Base-by-base conservation (phyloP, 2,888 invertebrate species). In the Clistopyga incitator region DNA sequence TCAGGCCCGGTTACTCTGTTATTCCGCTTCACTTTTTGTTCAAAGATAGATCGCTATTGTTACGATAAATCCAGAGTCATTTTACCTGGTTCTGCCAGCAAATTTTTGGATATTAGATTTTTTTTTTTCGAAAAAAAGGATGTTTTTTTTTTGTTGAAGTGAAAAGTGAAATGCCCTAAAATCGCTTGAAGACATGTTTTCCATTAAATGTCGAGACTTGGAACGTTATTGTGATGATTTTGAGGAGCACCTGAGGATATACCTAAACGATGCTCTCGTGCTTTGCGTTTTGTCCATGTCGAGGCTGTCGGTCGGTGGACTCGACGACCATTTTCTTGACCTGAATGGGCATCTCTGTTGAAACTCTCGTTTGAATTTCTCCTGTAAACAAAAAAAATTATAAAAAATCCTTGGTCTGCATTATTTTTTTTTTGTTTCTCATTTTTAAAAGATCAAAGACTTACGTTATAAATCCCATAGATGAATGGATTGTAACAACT, bases 401-500 rank as follows among this genome's bases (percentile, higher is more conserved):
- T 52, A 23, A 25, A 10, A 25, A 47, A 47, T 50, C 13, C n/a
- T 1, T 29, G 13, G 18, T 45, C 8, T 15, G n/a, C 13, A 38
- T 72, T 67, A 67, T 45, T 13, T n/a, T 64, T 29, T 42, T n/a
- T 81, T n/a, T 29, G 3, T 23, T 3, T 38, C 4, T 29, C 2
- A 59, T 45, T 3, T 52, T 13, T 56, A 45, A 42, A 8, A 56
- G 34, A 11, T 56, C 20, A 20, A 52, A 10, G 88, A 95, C 96
- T 97, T 94, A 98, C 98, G 91, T 98, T 98, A 90, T 97, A 97
- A 87, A 98, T 96, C 47, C 97, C 97, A 90, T 98, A 98, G 89
- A 98, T 97, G 91, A 98, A 97, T 0, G 98, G 98, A 93, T 98
- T 98, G 92, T 97, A 97, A 93, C 98, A 98, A 78, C 97, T 97